Base-by-base conservation (phyloP, 2,113 vertebrate genomes). In the Columba janthina region DNA sequence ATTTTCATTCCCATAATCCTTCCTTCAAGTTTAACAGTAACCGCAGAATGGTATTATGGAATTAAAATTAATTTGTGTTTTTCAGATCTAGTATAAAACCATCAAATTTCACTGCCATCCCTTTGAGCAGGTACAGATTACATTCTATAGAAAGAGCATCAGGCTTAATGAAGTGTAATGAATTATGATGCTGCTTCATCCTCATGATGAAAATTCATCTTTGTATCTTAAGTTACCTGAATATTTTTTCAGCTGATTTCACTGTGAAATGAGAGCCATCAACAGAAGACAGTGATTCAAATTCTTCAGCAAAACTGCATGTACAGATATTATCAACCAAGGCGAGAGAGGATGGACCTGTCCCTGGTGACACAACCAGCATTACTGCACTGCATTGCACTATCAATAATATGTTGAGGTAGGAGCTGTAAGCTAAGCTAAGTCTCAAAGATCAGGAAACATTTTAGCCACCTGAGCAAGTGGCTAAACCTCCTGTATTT, bases 61-160 rank as follows among this genome's bases (percentile, higher is more conserved):
- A 96, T 97, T 98, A 98, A 95, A 96, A 95, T 54, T 53, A 92
- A 93, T 97, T 94, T 85, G 31, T 81, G 70, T 94, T 96, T 97
- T 96, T 93, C 77, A 95, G 66, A 73, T 85, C 94, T 91, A 88
- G 26, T 73, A 73, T 87, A 85, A 95, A 97, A 31, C 42, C 60
- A 98, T 82, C 51, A 97, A 51, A 96, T 97, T 94, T 92, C 48
- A 88, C 32, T 88, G 74, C 91, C 96, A 28, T 95, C 46, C 46
- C 29, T 61, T 67, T 77, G 79, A 88, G 50, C 53, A 38, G 11
- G 22, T 57, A 65, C 36, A 82, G 70, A 88, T 97, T 93, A 76
- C 61, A 48, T 92, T 88, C 79, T 87, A 40, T 21, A 80, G 40
- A 69, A 88, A 87, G 67, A 42, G 25, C 50, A 75, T 48, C 48